A percentile compares a stretch with the other conserved stretches of the same genome.
Conservation (phyloP, 2,797 vertebrate species). For the Macropus fuliginosus region DNA sequence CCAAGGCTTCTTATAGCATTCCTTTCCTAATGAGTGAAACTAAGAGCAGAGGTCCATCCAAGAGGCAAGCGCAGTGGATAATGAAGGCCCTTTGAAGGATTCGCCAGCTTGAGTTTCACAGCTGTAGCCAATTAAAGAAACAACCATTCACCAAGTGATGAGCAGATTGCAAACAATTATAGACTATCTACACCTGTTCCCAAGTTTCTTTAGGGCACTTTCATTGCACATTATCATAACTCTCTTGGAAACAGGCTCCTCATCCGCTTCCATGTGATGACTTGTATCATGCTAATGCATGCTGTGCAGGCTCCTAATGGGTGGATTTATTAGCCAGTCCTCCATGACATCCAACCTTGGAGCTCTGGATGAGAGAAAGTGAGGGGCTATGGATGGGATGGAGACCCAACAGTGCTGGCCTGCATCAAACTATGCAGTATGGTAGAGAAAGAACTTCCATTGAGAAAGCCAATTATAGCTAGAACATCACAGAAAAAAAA, state of each 20-base stretch:
- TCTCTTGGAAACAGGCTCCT: neutral
- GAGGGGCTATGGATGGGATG: neutral
- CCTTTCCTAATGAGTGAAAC: neutral
- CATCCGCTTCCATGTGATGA: neutral
- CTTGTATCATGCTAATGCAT: neutral
- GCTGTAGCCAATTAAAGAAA: neutral
- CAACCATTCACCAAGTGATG: neutral
- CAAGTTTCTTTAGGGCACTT: neutral
- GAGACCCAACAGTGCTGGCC: neutral
- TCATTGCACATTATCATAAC: neutral
- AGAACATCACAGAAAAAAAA: neutral
- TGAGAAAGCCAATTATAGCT: neutral
- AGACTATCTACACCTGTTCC: neutral
- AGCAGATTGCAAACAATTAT: neutral
- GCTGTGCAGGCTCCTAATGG: neutral
- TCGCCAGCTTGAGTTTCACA: neutral
- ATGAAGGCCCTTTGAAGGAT: neutral
- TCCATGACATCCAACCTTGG: neutral
- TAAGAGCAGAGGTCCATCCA: neutral
- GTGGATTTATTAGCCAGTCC: neutral
- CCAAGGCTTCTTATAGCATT: neutral
- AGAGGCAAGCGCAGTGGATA: neutral
- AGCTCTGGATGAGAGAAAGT: neutral
- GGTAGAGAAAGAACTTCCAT: neutral
- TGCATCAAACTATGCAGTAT: neutral